Percentiles rank a stretch among this genome's conserved stretches.
phyloP scores from a whole-genome alignment of 2,888 invertebrate genomes.

The Kuschelorhynchus macadamiae region DNA sequence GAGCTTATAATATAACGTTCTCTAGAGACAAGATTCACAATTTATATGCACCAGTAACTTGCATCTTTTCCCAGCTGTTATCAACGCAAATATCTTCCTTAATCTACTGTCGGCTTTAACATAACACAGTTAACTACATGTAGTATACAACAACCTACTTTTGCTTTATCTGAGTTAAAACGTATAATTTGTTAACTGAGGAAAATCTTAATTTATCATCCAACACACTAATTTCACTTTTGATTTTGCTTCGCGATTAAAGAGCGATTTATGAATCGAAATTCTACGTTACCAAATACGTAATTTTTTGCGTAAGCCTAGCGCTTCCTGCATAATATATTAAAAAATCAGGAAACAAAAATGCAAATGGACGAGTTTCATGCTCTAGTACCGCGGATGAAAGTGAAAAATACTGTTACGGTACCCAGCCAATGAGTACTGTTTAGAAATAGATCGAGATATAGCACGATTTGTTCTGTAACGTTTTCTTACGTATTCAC shows the following conservation, averaged over 20 bases:
- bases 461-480: no score
- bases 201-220: neutral
- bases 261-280: constrained; percentile 10
- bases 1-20: no score
- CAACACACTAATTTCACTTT: neutral
- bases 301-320: constrained; percentile 26
- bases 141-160: no score
- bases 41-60: no score
- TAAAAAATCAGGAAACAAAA: constrained; percentile 39
- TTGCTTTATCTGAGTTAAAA: no score
- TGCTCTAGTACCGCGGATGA: constrained; percentile 36
- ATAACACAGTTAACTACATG: no score
- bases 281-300: constrained; percentile 9
- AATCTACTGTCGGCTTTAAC: no score
- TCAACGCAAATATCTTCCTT: no score
- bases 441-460: constrained; percentile 13
- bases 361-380: constrained; percentile 38
- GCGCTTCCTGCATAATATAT: constrained; percentile 14
- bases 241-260: constrained; percentile 15
- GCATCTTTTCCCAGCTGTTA: no score
- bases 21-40: no score
- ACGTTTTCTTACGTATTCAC: no score
- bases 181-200: no score
- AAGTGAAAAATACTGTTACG: constrained; percentile 37
- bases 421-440: constrained; percentile 14